Evolutionary conservation across 2,113 vertebrate species (phyloP).

Genomic region (Cricetomys ansorgei): DNA sequence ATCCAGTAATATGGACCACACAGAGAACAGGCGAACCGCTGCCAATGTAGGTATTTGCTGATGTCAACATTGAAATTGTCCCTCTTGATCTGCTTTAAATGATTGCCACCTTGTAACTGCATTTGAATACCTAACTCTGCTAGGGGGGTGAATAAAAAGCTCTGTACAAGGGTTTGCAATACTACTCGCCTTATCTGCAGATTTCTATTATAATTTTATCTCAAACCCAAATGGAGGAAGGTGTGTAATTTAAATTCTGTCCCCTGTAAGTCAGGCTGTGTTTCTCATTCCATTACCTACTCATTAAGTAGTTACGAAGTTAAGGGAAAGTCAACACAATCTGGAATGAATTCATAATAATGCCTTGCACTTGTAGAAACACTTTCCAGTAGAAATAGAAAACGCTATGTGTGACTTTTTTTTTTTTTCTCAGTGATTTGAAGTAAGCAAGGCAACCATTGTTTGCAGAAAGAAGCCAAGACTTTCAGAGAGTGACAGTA

Average conservation of each 20-base stretch:
- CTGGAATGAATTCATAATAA: constrained; percentile 65
- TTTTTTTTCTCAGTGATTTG: constrained; percentile 32
- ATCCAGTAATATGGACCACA: constrained; percentile 11
- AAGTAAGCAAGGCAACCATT: neutral
- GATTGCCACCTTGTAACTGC: neutral
- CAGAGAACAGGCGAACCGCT: neutral
- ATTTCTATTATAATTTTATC: constrained; percentile 58
- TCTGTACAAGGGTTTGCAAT: constrained; percentile 15
- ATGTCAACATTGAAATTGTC: neutral
- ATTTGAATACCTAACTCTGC: neutral
- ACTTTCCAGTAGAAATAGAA: constrained; percentile 62
- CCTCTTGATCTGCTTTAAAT: neutral
- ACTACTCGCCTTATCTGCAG: constrained; percentile 24
- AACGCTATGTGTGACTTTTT: neutral
- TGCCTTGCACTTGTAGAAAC: constrained; percentile 60
- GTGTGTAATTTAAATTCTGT: constrained; percentile 67
- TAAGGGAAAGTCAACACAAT: constrained; percentile 64
- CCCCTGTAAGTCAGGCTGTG: constrained; percentile 31
- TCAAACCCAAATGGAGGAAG: constrained; percentile 54
- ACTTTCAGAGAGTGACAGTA: neutral
- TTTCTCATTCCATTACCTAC: constrained; percentile 64
- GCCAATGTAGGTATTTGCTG: neutral
- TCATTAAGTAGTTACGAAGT: constrained; percentile 69
- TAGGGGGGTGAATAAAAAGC: neutral
- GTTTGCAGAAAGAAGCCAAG: constrained; percentile 2